Conservation (phyloP, 2,113 vertebrate species). For the Mobula hypostoma region DNA sequence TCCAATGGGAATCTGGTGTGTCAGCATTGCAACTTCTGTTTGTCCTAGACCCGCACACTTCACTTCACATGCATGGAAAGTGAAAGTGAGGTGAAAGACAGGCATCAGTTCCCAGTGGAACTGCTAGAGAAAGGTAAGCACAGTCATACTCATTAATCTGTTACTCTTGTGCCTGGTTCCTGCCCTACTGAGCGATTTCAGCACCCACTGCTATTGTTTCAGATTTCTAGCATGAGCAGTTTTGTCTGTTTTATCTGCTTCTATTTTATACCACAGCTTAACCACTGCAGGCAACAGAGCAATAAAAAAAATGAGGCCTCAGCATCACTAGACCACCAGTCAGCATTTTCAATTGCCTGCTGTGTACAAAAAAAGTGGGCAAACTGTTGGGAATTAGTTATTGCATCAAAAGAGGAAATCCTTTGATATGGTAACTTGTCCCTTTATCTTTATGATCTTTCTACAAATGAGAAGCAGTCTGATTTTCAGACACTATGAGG, state of each 20-base stretch:
- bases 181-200: background rate
- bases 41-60: too few relatives aligned
- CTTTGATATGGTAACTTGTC: conserved; percentile 32
- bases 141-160: too few relatives aligned
- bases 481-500: conserved; percentile 18
- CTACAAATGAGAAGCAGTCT: conserved; percentile 15
- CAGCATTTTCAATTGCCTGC: conserved; percentile 10
- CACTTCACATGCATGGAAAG: too few relatives aligned
- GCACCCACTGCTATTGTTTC: background rate
- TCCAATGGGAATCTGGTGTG: too few relatives aligned
- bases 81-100: too few relatives aligned
- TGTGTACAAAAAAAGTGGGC: conserved; percentile 5
- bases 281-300: background rate
- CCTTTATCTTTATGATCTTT: conserved; percentile 28
- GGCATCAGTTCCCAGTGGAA: too few relatives aligned
- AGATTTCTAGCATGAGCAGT: background rate
- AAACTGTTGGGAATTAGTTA: conserved; percentile 17
- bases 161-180: background rate
- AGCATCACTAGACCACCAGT: conserved; percentile 17
- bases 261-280: conserved; percentile 18
- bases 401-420: conserved; percentile 20
- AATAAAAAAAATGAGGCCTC: background rate
- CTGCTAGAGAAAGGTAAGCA: too few relatives aligned
- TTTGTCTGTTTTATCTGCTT: background rate
- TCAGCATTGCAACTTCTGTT: too few relatives aligned